Base-by-base conservation (phyloP, 64 coral and sea anemone genomes). In the Orbicella faveolata region DNA sequence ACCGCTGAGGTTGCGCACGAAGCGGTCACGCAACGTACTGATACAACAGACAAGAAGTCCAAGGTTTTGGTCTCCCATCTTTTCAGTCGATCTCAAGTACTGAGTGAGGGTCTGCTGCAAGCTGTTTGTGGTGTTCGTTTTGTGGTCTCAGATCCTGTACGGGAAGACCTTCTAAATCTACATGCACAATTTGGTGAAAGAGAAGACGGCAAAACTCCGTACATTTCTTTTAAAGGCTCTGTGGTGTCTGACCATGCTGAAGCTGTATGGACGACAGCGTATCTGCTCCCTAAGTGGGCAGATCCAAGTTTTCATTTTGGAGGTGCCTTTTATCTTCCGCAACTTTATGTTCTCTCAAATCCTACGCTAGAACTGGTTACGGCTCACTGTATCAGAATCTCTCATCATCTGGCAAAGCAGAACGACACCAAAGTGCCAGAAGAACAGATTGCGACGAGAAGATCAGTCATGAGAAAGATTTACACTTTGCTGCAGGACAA, bases 171-270 rank as follows among this genome's bases (percentile, higher is more conserved):
- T 20, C 53, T 41, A 33, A 6, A 63, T 36, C 52, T 91, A 23
- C 81, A 85, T 78, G 0, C 80, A 77, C 89, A 61, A 36, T 85
- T 67, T 85, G 36, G 36, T 21, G 53, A 36, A 64, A 82, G 17
- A 16, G 34, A 64, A 64, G 79, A 81, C 36, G 64, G 77, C 9
- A 19, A 54, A 10, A 30, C 25, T 25, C 70, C 62, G 3, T 91
- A 91, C 80, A 84, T 91, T 82, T 85, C 75, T 19, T 91, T 91
- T 76, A 39, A 85, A 63, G 80, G 21, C 70, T 91, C 89, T 41
- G 73, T 91, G 18, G 53, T 81, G 30, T 61, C 68, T 25, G 36
- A 91, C 48, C 34, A 84, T 83, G 20, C 52, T 21, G 83, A 72
- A 44, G 51, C 75, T 34, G 10, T 30, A 19, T 91, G 89, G 89